Evolutionary conservation across 2,113 vertebrate species (phyloP).

Genomic region (Tachycineta bicolor): DNA sequence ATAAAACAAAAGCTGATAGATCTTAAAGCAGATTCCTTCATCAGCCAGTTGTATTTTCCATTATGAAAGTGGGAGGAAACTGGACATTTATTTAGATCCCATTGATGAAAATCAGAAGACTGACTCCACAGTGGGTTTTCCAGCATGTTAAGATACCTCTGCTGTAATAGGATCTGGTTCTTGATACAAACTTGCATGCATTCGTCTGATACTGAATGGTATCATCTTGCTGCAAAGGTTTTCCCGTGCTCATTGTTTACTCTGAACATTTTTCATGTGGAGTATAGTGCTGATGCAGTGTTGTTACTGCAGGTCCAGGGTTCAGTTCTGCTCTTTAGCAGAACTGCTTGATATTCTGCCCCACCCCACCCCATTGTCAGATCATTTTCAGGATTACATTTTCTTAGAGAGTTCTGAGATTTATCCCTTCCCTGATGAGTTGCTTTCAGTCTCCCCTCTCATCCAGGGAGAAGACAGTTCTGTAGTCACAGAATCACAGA

Average conservation of each 20-base stretch:
- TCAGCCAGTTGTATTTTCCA: not conserved
- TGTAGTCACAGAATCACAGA: not conserved
- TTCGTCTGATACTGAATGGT: not conserved
- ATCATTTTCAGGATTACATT: not conserved
- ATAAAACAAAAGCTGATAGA: not conserved
- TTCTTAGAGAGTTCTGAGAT: not conserved
- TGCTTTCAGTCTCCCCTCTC: not conserved
- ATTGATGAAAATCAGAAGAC: not conserved
- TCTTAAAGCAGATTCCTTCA: not conserved
- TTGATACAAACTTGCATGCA: not conserved
- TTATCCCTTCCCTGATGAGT: not conserved
- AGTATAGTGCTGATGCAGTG: not conserved
- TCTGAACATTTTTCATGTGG: not conserved
- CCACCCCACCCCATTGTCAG: not conserved
- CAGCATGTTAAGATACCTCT: not conserved
- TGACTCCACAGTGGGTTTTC: not conserved
- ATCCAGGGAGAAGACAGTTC: not conserved
- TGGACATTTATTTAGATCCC: not conserved
- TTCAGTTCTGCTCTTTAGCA: not conserved
- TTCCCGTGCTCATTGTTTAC: not conserved
- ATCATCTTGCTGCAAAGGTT: not conserved
- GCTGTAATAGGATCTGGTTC: not conserved
- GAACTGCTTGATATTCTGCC: not conserved
- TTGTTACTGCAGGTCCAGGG: not conserved
- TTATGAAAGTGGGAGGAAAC: not conserved